A percentile compares a stretch with the other conserved stretches of the same genome.
Conservation (phyloP, 2,113 vertebrate species). For the Arenaria interpres region DNA sequence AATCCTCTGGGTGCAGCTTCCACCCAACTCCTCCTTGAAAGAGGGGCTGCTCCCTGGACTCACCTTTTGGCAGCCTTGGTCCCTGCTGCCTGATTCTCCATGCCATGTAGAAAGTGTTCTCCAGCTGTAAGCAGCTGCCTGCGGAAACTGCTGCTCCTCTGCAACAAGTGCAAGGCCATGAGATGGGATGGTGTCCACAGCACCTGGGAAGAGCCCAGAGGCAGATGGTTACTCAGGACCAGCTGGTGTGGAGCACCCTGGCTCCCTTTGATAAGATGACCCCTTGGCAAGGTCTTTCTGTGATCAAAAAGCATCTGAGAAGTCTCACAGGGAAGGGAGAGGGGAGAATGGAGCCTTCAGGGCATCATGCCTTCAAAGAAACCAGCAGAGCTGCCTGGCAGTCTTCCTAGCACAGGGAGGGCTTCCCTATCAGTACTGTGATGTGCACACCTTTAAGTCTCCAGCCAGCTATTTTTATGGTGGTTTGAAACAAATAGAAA, state of each 20-base stretch:
- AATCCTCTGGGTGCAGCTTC: background rate
- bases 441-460: background rate
- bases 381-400: background rate
- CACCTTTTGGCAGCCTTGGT: background rate
- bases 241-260: background rate
- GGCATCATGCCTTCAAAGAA: background rate
- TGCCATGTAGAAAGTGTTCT: fast-evolving
- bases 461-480: background rate
- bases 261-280: background rate
- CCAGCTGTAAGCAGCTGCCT: background rate
- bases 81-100: fast-evolving
- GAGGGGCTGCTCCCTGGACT: background rate
- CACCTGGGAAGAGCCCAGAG: background rate
- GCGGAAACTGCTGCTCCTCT: background rate
- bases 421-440: background rate
- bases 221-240: background rate
- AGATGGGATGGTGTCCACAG: background rate
- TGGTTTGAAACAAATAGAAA: background rate
- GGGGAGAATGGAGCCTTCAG: background rate
- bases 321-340: background rate
- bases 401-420: background rate
- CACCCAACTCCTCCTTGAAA: background rate
- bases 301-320: background rate
- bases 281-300: background rate
- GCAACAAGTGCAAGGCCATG: background rate